A percentile compares a stretch with the other conserved stretches of the same genome.
phyloP scores from a whole-genome alignment of 2,113 vertebrate genomes.

The Heterochromis multidens region DNA sequence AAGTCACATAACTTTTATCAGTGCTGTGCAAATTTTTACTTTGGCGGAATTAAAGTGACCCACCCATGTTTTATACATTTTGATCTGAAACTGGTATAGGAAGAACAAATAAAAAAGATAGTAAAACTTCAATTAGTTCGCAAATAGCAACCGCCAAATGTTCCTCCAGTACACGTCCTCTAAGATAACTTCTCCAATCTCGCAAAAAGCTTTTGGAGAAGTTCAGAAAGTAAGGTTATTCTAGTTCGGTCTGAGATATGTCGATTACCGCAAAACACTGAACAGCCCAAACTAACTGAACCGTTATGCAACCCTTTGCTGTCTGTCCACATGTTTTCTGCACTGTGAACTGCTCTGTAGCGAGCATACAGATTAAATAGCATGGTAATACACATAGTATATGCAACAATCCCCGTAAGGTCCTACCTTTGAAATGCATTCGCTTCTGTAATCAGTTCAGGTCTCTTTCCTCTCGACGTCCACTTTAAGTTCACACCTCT shows the following conservation, averaged over 20 bases:
- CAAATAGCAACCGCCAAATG: neutral
- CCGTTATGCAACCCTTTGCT: slow-evolving; percentile 22
- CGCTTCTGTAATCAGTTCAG: slow-evolving; percentile 44
- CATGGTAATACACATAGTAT: neutral
- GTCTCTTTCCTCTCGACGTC: slow-evolving; percentile 27
- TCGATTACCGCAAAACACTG: neutral
- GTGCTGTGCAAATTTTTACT: neutral
- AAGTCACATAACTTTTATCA: neutral
- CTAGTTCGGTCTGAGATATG: neutral
- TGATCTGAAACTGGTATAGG: neutral
- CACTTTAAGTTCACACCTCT: slow-evolving; percentile 23
- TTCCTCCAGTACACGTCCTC: neutral
- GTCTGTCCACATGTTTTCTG: slow-evolving; percentile 26
- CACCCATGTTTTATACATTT: slow-evolving; percentile 2
- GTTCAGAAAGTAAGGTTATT: neutral
- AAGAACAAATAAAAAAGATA: neutral
- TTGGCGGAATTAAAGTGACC: neutral
- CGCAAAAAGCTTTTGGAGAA: neutral
- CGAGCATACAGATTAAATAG: neutral
- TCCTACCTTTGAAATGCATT: slow-evolving; percentile 65
- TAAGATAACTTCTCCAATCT: neutral
- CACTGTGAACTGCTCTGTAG: neutral
- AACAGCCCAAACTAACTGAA: neutral
- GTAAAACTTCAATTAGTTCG: neutral
- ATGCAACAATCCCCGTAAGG: neutral